Evolutionary conservation across 2,888 invertebrate genomes (phyloP), one percentile per base, ranked within the genome.

Genomic region (Perizoma affinitatum): DNA sequence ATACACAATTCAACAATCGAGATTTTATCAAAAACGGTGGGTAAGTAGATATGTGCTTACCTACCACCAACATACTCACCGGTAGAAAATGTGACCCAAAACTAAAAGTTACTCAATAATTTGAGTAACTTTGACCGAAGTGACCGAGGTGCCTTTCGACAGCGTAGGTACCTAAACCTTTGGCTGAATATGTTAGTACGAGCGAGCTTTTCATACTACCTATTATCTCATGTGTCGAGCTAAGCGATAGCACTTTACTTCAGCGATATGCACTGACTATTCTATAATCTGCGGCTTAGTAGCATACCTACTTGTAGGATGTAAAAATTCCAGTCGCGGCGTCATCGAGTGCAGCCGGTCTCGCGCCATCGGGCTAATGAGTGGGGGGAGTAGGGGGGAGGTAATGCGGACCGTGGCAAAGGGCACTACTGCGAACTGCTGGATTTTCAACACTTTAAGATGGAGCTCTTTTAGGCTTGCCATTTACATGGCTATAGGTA

Each of bases 321-420:
- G 63, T 84, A 87, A 87, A 88, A 87, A 87, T 85, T 84, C 84
- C 81, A 79, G 83, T 78, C 83, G 83, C 82, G 80, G 70, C 83
- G 76, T 79, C 79, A 80, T 75, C 58, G 78, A 76, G 78, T 84
- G 84, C 86, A 86, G 79, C 78, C 81, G 80, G 82, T 81, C 80
- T 76, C 84, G 82, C 82, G 82, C 83, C 83, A 84, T 82, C 83
- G 58, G 48, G 65, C 66, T 69, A 69, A 68, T 69, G 66, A 68
- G 68, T 60, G 69, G 71, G 65, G 67, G 63, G 69, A 60, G 71
- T 68, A 61, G 61, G 58, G 66, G 46, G 47, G 51, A 48, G 61
- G 45, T 58, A 55, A 58, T 63, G 64, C 59, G 68, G 57, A 47
- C 54, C 51, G 52, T 59, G 54, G 8, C 54, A 9, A 3, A 40